Conservation (phyloP, 2,113 vertebrate genomes). For the Psittacus erithacus region DNA sequence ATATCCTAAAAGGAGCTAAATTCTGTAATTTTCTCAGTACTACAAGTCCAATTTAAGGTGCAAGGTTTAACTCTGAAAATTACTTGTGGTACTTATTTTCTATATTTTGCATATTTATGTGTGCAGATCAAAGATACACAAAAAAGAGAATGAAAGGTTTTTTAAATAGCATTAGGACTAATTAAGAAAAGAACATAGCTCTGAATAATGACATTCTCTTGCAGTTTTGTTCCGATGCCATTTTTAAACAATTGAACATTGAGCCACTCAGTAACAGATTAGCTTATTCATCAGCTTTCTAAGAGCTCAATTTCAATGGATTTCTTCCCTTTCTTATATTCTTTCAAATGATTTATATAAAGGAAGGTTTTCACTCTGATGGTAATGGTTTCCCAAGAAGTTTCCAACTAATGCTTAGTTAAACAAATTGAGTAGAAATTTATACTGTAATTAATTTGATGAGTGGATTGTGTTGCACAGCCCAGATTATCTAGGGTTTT, state of each 20-base stretch:
- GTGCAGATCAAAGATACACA: not conserved
- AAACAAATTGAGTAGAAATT: slow-evolving; percentile 48
- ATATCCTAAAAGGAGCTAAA: slow-evolving; percentile 30
- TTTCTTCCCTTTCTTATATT: slow-evolving; percentile 54
- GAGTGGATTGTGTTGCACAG: not conserved
- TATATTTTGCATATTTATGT: not conserved
- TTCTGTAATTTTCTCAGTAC: not conserved
- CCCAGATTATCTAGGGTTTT: not conserved
- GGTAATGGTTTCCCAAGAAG: slow-evolving; percentile 44
- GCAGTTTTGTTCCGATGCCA: slow-evolving; percentile 48
- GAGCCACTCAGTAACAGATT: slow-evolving; percentile 29
- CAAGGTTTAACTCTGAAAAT: slow-evolving; percentile 4
- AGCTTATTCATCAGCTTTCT: slow-evolving; percentile 54
- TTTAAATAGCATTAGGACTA: slow-evolving; percentile 31
- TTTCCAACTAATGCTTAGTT: slow-evolving; percentile 38
- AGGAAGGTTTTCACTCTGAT: slow-evolving; percentile 30
- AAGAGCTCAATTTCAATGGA: slow-evolving; percentile 53
- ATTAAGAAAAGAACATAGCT: slow-evolving; percentile 54
- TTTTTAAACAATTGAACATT: slow-evolving; percentile 40
- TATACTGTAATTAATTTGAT: slow-evolving; percentile 60
- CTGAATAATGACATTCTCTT: slow-evolving; percentile 21
- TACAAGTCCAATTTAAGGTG: not conserved
- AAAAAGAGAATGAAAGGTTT: slow-evolving; percentile 10
- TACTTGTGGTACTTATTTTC: slow-evolving; percentile 5
- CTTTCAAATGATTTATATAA: slow-evolving; percentile 45